These are phyloP conservation scores for Pogoniulus pusillus DNA, from an alignment of 2,797 vertebrate genomes.

Conservation along the genomic window DNA sequence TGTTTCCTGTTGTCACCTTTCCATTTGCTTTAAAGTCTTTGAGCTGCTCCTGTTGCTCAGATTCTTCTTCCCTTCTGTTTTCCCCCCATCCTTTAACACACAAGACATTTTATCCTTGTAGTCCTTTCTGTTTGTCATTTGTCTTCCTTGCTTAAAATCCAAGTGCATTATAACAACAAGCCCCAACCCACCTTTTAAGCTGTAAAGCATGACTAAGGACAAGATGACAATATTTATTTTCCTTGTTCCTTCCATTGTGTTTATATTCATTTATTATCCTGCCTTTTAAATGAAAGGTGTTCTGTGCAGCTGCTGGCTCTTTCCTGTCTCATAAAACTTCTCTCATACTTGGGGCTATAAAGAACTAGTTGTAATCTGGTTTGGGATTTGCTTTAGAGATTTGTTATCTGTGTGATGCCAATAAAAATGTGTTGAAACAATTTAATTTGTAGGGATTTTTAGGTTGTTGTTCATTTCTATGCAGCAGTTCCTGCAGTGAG, in stretches of 20 bases:
- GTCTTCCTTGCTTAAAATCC: slow-evolving; percentile 4
- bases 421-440: slow-evolving; percentile 31
- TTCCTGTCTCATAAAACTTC: slow-evolving; percentile 60
- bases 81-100: background rate
- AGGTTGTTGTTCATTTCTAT: slow-evolving; percentile 22
- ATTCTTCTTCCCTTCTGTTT: background rate
- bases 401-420: slow-evolving; percentile 30
- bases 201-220: slow-evolving; percentile 4
- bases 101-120: background rate
- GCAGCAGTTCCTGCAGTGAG: background rate
- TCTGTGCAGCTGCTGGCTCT: slow-evolving; percentile 31
- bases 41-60: background rate
- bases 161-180: background rate
- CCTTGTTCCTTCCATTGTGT: background rate
- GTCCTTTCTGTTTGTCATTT: slow-evolving; percentile 1
- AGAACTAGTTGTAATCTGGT: slow-evolving; percentile 46
- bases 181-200: background rate
- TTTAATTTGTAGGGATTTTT: slow-evolving; percentile 48
- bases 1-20: background rate
- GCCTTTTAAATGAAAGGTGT: slow-evolving; percentile 41
- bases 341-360: slow-evolving; percentile 36
- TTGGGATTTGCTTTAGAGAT: slow-evolving; percentile 55
- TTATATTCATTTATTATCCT: slow-evolving; percentile 51
- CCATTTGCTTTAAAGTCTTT: background rate
- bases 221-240: slow-evolving; percentile 41